Base-by-base conservation (phyloP, 2,888 invertebrate species). In the Caenorhabditis doughertyi region DNA sequence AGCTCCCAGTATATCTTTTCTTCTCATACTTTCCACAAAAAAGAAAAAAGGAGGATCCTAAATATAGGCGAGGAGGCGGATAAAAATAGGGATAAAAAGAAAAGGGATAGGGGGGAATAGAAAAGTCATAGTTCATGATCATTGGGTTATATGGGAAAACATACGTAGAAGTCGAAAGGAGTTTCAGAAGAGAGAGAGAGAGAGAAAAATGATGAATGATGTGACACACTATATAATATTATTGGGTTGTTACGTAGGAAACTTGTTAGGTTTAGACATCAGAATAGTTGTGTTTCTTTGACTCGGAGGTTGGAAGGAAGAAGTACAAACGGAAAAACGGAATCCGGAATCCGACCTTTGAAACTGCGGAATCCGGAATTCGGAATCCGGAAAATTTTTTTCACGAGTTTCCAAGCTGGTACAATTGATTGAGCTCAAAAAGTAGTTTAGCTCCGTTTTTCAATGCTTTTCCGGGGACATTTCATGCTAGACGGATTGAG, bases 31-130 rank as follows among this genome's bases (percentile, higher is more conserved):
- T 47, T 47, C 7, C 3, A 39, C 55, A 42, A 1, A 32, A 42
- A 60, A 44, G 35, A 39, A 16, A 23, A 60, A 60, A 44, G 44
- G 27, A 23, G 18, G 58, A 39, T 27, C 27, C 53, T 11, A 47
- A 74, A 74, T 74, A 74, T 65, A 39, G 29, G 42, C 35, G 55
- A 79, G 39, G 42, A 51, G 60, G 49, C 79, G 29, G 58, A 62
- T 71, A 32, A 67, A 60, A 70, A 70, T 67, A 67, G 68, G 35
- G 44, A 44, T 21, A 25, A 32, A 49, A 23, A 21, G 29, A 27
- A 27, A 27, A 47, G 58, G n/a, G 55, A 65, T 55, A 39, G 35
- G 49, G 58, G 44, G 42, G 44, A 60, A 60, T 72, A 35, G 56
- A 67, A 55, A 80, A 47, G 44, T 18, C 44, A 47, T 18, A 47